Evolutionary conservation across 2,797 vertebrate species (phyloP).

Genomic region (Danio aesculapii): DNA sequence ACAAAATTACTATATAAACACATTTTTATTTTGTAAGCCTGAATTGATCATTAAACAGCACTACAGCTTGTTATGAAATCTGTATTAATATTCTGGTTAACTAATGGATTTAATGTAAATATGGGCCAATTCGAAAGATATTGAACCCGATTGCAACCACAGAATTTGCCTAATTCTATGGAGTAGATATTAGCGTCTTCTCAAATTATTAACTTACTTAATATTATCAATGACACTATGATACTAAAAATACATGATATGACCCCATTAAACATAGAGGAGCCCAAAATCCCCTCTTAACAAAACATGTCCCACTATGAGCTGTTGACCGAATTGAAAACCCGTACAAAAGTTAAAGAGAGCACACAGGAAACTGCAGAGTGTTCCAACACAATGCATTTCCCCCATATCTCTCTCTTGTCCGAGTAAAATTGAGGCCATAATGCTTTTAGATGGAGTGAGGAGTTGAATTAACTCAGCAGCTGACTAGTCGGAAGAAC

Average conservation of each 20-base stretch:
- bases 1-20: too few species aligned
- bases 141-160: not conserved
- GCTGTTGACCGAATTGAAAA: slow-evolving; percentile 55
- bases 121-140: not conserved
- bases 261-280: slow-evolving; percentile 61
- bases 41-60: too few species aligned
- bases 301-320: slow-evolving; percentile 41
- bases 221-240: not conserved
- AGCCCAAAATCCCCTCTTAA: slow-evolving; percentile 53
- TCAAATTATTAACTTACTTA: not conserved
- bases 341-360: slow-evolving; percentile 59
- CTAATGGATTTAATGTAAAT: not conserved
- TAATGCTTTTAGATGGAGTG: slow-evolving; percentile 74
- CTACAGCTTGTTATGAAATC: not conserved
- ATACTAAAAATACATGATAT: slow-evolving; percentile 11
- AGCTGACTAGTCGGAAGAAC: slow-evolving; percentile 73
- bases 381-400: slow-evolving; percentile 71
- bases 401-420: slow-evolving; percentile 65
- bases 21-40: too few species aligned
- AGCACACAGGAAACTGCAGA: slow-evolving; percentile 77
- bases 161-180: not conserved
- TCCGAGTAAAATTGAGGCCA: slow-evolving; percentile 66
- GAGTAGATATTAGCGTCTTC: too few species aligned
- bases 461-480: slow-evolving; percentile 78
- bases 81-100: not conserved